A percentile compares a stretch with the other conserved stretches of the same genome.
phyloP scores from a whole-genome alignment of 1,140 invertebrate species.

The Aphaenogaster ashmeadi region DNA sequence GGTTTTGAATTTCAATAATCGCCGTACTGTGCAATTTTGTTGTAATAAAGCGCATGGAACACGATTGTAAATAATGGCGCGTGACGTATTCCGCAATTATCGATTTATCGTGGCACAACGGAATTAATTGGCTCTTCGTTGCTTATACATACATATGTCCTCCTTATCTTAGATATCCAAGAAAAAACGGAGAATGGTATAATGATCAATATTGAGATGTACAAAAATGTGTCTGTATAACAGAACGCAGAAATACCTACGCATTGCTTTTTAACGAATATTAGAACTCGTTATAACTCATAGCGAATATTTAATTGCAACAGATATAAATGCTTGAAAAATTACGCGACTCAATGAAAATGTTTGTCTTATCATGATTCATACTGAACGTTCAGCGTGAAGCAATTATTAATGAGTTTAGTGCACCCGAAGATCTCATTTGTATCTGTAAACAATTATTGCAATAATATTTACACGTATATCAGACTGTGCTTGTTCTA shows the following conservation, averaged over 20 bases:
- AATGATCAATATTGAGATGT: not conserved
- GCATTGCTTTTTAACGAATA: not conserved
- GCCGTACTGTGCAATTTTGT: slow-evolving; percentile 14
- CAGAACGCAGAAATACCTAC: not conserved
- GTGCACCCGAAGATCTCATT: not conserved
- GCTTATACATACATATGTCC: not conserved
- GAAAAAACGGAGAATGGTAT: not conserved
- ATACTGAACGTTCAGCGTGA: not conserved
- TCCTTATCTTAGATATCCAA: slow-evolving; percentile 39
- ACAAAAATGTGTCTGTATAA: not conserved
- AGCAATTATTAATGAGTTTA: slow-evolving; percentile 18
- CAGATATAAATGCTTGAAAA: not conserved
- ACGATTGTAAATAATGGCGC: slow-evolving; percentile 35
- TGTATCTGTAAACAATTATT: not conserved
- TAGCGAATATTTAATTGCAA: not conserved
- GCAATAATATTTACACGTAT: slow-evolving; percentile 13
- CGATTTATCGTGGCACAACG: slow-evolving; percentile 37
- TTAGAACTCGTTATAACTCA: not conserved
- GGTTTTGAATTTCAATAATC: slow-evolving; percentile 42
- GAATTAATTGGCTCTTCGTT: slow-evolving; percentile 60
- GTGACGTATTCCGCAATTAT: slow-evolving; percentile 52
- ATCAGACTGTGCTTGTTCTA: not conserved
- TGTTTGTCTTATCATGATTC: slow-evolving; percentile 21
- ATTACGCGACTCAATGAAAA: slow-evolving; percentile 3
- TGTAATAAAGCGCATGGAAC: slow-evolving; percentile 43